phyloP scores from a whole-genome alignment of 2,113 vertebrate genomes.

The Nesoenas mayeri region DNA sequence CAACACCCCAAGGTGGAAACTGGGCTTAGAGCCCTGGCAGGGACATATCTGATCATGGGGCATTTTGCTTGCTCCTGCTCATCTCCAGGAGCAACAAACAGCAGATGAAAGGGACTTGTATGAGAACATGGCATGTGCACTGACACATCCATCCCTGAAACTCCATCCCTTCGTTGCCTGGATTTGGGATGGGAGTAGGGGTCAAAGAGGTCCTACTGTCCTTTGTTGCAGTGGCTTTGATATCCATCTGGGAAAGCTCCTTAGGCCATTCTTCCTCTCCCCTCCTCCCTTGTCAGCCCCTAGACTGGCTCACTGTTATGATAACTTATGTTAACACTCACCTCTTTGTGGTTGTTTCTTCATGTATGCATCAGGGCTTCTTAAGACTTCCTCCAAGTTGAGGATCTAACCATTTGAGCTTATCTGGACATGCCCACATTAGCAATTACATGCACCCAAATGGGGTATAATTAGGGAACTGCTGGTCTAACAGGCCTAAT shows the following conservation, averaged over 20 bases:
- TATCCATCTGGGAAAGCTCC: background rate
- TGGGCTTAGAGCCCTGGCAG: background rate
- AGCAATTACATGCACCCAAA: background rate
- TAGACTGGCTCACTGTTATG: background rate
- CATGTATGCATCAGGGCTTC: background rate
- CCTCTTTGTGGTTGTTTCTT: background rate
- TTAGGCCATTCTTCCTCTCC: background rate
- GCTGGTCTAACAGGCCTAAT: background rate
- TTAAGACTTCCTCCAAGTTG: background rate
- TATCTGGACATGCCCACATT: too few relatives aligned
- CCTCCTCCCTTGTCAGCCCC: too few relatives aligned
- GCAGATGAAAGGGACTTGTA: background rate
- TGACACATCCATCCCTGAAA: background rate
- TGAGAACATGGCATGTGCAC: background rate
- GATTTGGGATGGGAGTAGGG: background rate
- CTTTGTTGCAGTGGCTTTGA: background rate
- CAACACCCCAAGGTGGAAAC: background rate
- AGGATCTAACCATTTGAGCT: background rate
- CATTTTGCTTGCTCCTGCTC: background rate
- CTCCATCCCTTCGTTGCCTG: background rate
- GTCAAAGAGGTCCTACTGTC: background rate
- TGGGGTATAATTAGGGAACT: background rate
- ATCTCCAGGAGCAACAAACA: background rate
- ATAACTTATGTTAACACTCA: background rate
- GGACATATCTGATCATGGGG: rapidly evolving